Evolutionary conservation across 2,888 invertebrate species (phyloP), one percentile per base, ranked within the genome.

Genomic region (Chymomyza fuscimana): DNA sequence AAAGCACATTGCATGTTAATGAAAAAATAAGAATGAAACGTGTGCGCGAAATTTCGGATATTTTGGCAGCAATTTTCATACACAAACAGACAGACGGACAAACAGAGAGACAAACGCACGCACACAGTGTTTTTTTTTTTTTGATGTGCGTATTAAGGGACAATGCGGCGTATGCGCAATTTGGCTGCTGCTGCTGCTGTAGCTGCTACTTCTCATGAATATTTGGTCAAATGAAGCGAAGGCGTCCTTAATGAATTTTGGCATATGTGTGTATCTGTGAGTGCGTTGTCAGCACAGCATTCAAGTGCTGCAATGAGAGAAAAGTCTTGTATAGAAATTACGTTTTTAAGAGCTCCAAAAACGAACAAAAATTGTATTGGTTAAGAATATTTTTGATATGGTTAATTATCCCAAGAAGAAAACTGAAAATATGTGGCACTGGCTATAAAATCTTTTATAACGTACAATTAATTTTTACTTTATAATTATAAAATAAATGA

Each of bases 141-240:
- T 64, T 72, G 73, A 79, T 69, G 76, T 64, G 65, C 54, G 61
- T 72, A 54, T 70, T 68, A 29, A 70, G 79, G 80, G 77, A 85
- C 75, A 70, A 51, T 63, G 63, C 66, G 73, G 65, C 85, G 82
- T 80, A 82, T 82, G 72, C 80, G 82, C 75, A 74, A 75, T 82
- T 77, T 67, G 74, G 63, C 72, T 78, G 74, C 72, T 60, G 63
- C 72, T 78, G 74, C 72, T 60, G 56, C 59, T 63, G 78, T 72
- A 81, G 63, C 50, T 60, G 58, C 59, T 64, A 10, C 25, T 25
- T 12, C 51, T 50, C 29, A 46, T 64, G 52, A 19, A 58, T 58
- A 58, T 25, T 72, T 69, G 61, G 54, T 58, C 46, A 72, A 79
- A 77, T 79, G 68, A 79, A 70, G 70, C 80, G 63, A 67, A 69